Evolutionary conservation across 2,797 vertebrate species (phyloP), one percentile per base, ranked within the genome.

Genomic region (Chelidonichthys spinosus): DNA sequence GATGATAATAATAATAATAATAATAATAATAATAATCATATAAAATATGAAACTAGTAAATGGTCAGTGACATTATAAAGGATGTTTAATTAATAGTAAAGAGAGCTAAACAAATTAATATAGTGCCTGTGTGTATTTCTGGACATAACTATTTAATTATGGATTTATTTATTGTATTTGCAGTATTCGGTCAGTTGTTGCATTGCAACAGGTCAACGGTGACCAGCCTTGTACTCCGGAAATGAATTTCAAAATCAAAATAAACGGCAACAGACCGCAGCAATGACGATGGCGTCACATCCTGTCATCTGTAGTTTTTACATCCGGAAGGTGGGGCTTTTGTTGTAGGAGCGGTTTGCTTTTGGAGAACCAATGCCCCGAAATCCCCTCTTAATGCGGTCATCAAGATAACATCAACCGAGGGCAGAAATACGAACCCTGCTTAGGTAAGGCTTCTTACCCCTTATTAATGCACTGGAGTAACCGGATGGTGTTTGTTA

Each of bases 281-380:
- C 0, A 7, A 2, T 0, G 9, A 0, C 0, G 15, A 2, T 63
- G 58, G 63, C 71, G 79, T 68, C 11, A 86, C 66, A 39, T 89
- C 87, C 87, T 6, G 82, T 79, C 76, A 56, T 60, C 1, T 33
- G 76, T 1, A 43, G 6, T 36, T 43, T 54, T 25, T 1, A 78
- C 83, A 33, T 92, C 92, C 92, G 87, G 88, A 89, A 86, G 92
- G 90, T 87, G 91, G 89, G 89, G 89, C 85, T 92, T 92, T 87
- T 89, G 87, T 87, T 88, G 67, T 68, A 59, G 85, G 76, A 90
- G 85, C 83, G 76, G 86, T 72, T 82, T 81, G 79, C 64, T 32
- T 84, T 78, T 73, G 42, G 66, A 74, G 78, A 88, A 60, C 78
- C 86, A 55, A 89, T 89, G 90, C 47, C 36, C 82, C 47, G 58